Evolutionary conservation across 2,888 invertebrate genomes (phyloP), one percentile per base, ranked within the genome.

Genomic region (Blastobasis adustella): DNA sequence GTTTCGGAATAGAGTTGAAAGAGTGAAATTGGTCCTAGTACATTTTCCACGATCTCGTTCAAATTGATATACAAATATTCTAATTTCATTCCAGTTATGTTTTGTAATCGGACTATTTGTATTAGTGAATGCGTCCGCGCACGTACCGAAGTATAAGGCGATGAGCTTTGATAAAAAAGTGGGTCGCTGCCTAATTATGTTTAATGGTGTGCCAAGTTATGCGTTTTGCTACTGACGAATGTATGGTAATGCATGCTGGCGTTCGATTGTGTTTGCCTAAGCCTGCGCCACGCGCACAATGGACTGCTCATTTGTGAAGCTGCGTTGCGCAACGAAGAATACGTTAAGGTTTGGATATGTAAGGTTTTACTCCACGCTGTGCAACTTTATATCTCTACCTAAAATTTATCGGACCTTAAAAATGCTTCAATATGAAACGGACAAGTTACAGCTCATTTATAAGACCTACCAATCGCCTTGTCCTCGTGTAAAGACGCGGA

Each of bases 181-280:
- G 63, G 82, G 84, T 81, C 79, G 76, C 58, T 73, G 71, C 73
- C 79, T 79, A 75, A 82, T 81, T 82, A 84, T 78, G 71, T 70
- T 23, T 23, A 23, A 77, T 74, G 74, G 67, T 66, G 67, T 68
- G 76, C 77, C 76, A 81, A 79, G 73, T 79, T 77, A 76, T 75
- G 70, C 76, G 69, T 70, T 68, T 71, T 66, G 68, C 61, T 76
- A 73, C 66, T 74, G 72, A 76, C 76, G 72, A 70, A 77, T 79
- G 76, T 73, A 77, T 77, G 71, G 54, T 69, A 75, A 79, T 75
- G 59, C 66, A 70, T 61, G 51, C 62, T 61, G 56, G 51, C 64
- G 58, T 57, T 57, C 59, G 57, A 66, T 65, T 65, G 63, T 66
- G 56, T 65, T 62, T 58, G 49, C 52, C 62, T 55, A 60, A 59